Percentiles rank a stretch among this genome's conserved stretches.
These are phyloP conservation scores for Eumacrocentrus americanus DNA, from an alignment of 2,888 invertebrate species.

Conservation along the genomic window DNA sequence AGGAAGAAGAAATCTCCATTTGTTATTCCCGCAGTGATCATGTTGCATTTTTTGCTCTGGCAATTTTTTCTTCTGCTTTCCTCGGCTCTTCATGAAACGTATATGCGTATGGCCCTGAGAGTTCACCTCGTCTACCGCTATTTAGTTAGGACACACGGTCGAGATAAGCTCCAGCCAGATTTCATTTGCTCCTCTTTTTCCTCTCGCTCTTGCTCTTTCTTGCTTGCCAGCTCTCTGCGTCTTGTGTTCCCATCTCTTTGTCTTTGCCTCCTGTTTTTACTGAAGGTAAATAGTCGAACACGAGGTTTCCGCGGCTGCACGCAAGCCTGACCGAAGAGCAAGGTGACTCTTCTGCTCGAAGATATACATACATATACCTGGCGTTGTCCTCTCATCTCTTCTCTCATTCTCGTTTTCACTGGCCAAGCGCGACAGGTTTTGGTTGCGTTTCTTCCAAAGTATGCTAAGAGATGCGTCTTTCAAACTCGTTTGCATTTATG, in stretches of 20 bases:
- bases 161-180: constrained; percentile 49
- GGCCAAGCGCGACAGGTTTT: constrained; percentile 23
- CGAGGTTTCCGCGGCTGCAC: constrained; percentile 37
- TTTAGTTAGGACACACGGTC: constrained; percentile 51
- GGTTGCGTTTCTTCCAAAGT: constrained; percentile 24
- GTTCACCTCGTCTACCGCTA: constrained; percentile 40
- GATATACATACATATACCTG: constrained; percentile 22
- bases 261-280: constrained; percentile 38
- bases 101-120: constrained; percentile 25
- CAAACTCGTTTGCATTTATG: constrained; percentile 28
- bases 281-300: constrained; percentile 40
- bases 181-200: constrained; percentile 47
- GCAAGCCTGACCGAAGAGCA: constrained; percentile 26
- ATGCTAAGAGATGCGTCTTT: constrained; percentile 27
- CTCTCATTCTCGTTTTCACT: constrained; percentile 13
- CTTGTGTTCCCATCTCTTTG: constrained; percentile 21
- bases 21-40: not conserved
- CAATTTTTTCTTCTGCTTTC: too few relatives aligned
- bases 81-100: not conserved
- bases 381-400: constrained; percentile 10
- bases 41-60: constrained; percentile 14
- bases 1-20: not conserved
- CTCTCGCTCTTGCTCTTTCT: constrained; percentile 28
- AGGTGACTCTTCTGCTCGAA: constrained; percentile 28
- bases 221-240: too few relatives aligned